A percentile compares a stretch with the other conserved stretches of the same genome.
Evolutionary conservation across 2,113 vertebrate genomes (phyloP).

Genomic region (Zapus hudsonius): DNA sequence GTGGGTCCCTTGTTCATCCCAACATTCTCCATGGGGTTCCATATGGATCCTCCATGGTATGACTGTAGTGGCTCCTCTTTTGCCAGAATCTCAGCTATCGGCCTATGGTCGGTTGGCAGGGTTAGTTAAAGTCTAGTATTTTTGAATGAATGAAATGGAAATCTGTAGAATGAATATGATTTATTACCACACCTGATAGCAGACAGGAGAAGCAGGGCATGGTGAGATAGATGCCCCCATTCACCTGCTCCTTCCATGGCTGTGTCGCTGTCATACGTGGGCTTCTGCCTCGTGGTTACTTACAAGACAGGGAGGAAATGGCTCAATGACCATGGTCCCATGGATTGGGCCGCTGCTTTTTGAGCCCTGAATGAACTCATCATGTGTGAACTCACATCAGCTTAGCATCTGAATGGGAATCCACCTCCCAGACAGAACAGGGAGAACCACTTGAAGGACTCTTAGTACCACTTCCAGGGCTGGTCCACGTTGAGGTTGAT

Average conservation of each 20-base stretch:
- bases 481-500: background rate
- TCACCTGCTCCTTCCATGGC: background rate
- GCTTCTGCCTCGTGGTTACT: background rate
- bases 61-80: too few species aligned
- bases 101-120: too few species aligned
- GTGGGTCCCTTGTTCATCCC: too few species aligned
- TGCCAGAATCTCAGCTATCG: too few species aligned
- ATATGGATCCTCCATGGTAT: too few species aligned
- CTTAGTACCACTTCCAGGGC: too few species aligned
- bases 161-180: background rate
- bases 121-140: background rate
- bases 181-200: too few species aligned
- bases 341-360: background rate
- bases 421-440: background rate
- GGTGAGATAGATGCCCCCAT: too few species aligned
- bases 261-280: background rate
- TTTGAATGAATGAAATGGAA: background rate
- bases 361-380: background rate
- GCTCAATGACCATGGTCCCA: accelerated
- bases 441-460: background rate
- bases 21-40: too few species aligned
- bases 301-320: background rate
- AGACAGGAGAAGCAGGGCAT: background rate
- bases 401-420: background rate
- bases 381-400: background rate